Base-by-base conservation (phyloP, 1,140 invertebrate species). In the Drosophila fuyamai region DNA sequence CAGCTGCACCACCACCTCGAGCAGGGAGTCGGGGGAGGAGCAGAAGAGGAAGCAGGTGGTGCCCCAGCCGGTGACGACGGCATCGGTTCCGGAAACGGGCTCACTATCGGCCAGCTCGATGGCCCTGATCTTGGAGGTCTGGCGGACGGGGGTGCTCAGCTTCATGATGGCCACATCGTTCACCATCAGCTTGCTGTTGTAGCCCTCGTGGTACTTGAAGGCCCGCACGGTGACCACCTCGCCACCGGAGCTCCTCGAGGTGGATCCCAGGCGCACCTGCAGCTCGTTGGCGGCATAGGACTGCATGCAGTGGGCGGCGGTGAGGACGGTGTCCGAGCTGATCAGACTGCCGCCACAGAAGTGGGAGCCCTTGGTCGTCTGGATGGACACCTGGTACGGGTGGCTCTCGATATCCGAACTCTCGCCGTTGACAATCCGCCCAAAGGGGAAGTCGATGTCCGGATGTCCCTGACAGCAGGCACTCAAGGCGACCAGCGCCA, bases 311-410 rank as follows among this genome's bases (percentile, higher is more conserved):
- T 95, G 95, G 54, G 94, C 95, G 35, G 95, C 95, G n/a, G 94
- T 94, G 18, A 95, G 48, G 38, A 95, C 81, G 63, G 88, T 93
- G 1, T 82, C 74, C 12, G 40, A n/a, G 9, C 14, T 13, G 82
- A 95, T 93, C 59, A 95, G 91, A 18, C 93, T 93, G 10, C 94
- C 95, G n/a, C 95, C 95, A 71, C 95, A 95, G 57, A 76, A 81
- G 65, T 93, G 93, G 18, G 73, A 77, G 43, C 88, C 82, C 38
- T 43, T 59, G 9, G 4, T 50, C 10, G 54, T 78, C 66, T 90
- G 88, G 12, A 90, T 59, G 8, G 88, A 90, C 13, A 90, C 82
- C 72, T 90, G 88, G 27, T 81, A 79, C n/a, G 88, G 82, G 68
- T 72, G 62, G 0, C 3, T 36, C 18, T 86, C 88, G 44, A 90